Conservation (phyloP, 2,113 vertebrate species). For the Nerophis lumbriciformis region DNA sequence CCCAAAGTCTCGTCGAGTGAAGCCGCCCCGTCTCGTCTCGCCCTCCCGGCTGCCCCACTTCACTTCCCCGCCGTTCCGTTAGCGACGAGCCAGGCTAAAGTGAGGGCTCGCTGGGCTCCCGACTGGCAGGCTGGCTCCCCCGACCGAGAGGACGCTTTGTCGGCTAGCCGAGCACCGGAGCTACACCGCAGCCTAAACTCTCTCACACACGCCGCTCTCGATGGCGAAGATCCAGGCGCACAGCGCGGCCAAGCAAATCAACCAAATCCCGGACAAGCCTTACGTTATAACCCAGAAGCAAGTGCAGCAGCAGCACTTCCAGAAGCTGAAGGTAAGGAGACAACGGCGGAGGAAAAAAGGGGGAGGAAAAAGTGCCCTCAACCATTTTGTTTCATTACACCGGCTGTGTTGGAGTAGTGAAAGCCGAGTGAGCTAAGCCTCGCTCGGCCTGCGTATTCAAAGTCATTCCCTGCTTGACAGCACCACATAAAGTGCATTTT, state of each 20-base stretch:
- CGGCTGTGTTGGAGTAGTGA: conserved; percentile 49
- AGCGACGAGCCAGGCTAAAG: conserved; percentile 59
- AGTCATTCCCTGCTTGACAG: conserved; percentile 51
- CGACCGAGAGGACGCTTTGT: conserved; percentile 63
- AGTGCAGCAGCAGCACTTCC: conserved; percentile 79
- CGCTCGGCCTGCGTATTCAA: conserved; percentile 47
- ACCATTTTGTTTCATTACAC: conserved; percentile 66
- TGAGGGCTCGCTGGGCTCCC: conserved; percentile 14
- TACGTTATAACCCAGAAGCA: conserved; percentile 76
- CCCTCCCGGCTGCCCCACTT: conserved; percentile 56
- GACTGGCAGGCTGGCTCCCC: conserved; percentile 63
- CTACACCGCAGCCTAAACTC: conserved; percentile 49
- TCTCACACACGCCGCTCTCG: conserved; percentile 58
- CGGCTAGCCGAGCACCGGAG: conserved; percentile 65
- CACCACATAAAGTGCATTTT: conserved; percentile 23
- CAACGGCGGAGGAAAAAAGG: conserved; percentile 29
- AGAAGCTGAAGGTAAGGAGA: conserved; percentile 80
- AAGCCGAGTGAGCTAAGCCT: conserved; percentile 48
- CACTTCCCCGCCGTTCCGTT: conserved; percentile 45
- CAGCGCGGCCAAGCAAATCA: conserved; percentile 76
- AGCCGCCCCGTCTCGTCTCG: conserved; percentile 16
- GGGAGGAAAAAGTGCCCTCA: conserved; percentile 58
- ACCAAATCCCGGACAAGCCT: conserved; percentile 76
- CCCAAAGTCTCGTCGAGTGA: conserved; percentile 55
- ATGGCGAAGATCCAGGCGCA: conserved; percentile 82